A percentile compares a stretch with the other conserved stretches of the same genome.
These are phyloP conservation scores for Actinopyga echinites DNA, from an alignment of 53 echinoderm and acorn worm genomes.

Conservation along the genomic window DNA sequence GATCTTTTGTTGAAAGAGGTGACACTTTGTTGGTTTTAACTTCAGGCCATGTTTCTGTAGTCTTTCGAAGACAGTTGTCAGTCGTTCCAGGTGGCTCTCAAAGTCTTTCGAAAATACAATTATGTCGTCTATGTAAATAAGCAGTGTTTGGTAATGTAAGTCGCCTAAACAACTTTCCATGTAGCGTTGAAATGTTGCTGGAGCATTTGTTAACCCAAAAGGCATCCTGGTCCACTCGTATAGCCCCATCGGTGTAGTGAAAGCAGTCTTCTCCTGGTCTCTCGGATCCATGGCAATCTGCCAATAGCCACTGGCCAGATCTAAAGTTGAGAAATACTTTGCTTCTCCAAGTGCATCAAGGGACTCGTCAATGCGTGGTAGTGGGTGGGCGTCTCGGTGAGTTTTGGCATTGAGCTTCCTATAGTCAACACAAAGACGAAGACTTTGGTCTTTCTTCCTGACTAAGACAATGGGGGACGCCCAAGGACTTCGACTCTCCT, in stretches of 20 bases:
- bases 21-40: slow-evolving; percentile 66
- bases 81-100: slow-evolving; percentile 37
- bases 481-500: not conserved
- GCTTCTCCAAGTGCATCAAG: not conserved
- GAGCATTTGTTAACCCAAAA: not conserved
- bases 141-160: slow-evolving; percentile 36
- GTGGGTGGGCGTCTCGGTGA: not conserved
- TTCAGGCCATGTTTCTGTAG: slow-evolving; percentile 54
- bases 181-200: not conserved
- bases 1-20: too few species aligned
- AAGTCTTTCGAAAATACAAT: slow-evolving; percentile 61
- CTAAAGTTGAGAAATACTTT: not conserved
- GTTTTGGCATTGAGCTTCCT: not conserved
- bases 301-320: not conserved
- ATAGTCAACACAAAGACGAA: slow-evolving; percentile 15
- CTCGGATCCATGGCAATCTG: not conserved
- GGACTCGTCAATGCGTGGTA: slow-evolving; percentile 7
- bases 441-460: not conserved
- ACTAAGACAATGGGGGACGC: slow-evolving; percentile 5
- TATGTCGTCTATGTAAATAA: slow-evolving; percentile 67
- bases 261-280: not conserved
- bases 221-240: not conserved
- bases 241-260: not conserved
- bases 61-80: slow-evolving; percentile 30
- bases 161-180: slow-evolving; percentile 52